Evolutionary conservation across 2,797 vertebrate species (phyloP), one percentile per base, ranked within the genome.

Genomic region (Hypotaenidia okinawae): DNA sequence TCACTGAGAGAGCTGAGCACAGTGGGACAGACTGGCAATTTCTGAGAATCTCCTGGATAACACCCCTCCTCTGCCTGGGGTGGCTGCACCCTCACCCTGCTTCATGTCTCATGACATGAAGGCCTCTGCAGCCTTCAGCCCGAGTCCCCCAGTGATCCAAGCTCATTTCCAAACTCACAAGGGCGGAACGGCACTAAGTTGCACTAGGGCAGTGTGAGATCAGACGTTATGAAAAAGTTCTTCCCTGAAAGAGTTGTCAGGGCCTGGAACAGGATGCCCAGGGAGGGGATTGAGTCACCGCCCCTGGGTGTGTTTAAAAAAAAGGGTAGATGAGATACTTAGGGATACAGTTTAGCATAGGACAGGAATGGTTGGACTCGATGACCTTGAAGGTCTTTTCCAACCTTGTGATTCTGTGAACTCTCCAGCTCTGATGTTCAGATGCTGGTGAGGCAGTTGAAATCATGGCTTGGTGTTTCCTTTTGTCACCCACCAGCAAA

Each of bases 21-120:
- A 7, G 10, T 0, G 1, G 64, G 47, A 27, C 9, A 23, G 52
- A 70, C n/a, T 28, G 57, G 37, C 39, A 22, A 30, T 45, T 67
- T 74, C 33, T 23, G 18, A 14, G 37, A 51, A 45, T 16, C 10
- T 4, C 11, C 30, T 10, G 55, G 78, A 35, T 54, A 43, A 68
- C 73, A 13, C 21, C 35, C 18, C 35, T 43, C 41, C 7, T 12
- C 22, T 45, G 59, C 70, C 54, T 10, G 32, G 6, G 30, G 8
- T 11, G 61, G 22, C 28, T 2, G 4, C n/a, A 17, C 10, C 3
- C 28, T 1, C 1, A 13, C 37, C 30, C 43, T 33, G 17, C 39
- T 30, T 62, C 6, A 57, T 23, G 22, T 35, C 33, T 35, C 33
- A 35, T 35, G 33, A 35, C 33, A 35, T 35, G 23, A 21, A n/a